These are phyloP conservation scores for Coptotermes formosanus DNA, from an alignment of 1,140 invertebrate species.

Conservation along the genomic window DNA sequence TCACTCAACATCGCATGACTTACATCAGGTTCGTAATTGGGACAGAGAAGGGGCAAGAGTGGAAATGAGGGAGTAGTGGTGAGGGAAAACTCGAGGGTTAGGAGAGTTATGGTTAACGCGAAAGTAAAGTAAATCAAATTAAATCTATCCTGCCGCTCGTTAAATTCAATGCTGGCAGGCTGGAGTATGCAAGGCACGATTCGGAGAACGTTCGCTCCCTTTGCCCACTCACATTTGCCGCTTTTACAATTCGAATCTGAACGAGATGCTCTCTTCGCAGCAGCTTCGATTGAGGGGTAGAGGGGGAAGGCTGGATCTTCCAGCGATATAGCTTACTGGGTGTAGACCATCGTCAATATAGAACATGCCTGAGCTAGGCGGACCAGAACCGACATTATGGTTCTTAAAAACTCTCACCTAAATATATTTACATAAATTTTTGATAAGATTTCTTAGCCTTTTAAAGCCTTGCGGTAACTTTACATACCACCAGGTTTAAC, in stretches of 20 bases:
- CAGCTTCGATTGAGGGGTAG: background rate
- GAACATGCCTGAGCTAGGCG: background rate
- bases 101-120: conserved; percentile 26
- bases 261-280: background rate
- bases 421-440: background rate
- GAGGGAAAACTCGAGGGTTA: background rate
- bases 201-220: background rate
- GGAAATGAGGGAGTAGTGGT: background rate
- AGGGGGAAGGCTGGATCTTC: background rate
- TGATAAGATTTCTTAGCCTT: background rate
- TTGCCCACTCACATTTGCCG: background rate
- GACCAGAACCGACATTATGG: background rate
- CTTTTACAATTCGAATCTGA: background rate
- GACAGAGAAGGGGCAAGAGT: background rate
- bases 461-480: too few species aligned
- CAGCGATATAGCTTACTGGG: background rate
- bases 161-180: conserved; percentile 22
- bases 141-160: conserved; percentile 28
- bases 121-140: conserved; percentile 25
- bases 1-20: conserved; percentile 7
- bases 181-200: conserved; percentile 27
- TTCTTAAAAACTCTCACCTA: background rate
- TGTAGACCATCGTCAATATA: background rate
- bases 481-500: too few species aligned
- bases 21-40: conserved; percentile 22